Base-by-base conservation (phyloP, 2,113 vertebrate species). In the Murina feae region DNA sequence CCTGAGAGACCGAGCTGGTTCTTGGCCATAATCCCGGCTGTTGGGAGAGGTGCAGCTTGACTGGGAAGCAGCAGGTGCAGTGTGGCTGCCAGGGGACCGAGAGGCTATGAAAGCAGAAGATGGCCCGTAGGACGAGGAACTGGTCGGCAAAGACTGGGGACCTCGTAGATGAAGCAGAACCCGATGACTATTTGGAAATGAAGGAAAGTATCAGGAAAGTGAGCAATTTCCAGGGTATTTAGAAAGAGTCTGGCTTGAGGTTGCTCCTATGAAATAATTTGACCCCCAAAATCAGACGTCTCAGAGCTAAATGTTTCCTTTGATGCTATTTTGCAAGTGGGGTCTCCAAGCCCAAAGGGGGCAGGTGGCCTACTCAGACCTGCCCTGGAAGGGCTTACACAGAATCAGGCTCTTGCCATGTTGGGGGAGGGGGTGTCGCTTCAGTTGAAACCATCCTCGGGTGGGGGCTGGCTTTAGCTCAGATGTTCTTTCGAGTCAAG, bases 201-300 rank as follows among this genome's bases (percentile, higher is more conserved):
- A 78, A 80, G 16, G 89, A 80, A 91, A 87, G 93, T 58, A 44
- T 55, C 55, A 35, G 44, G 23, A 69, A 86, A 94, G 71, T 69
- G 23, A 93, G 95, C 80, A 81, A 87, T 90, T 89, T 87, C 65
- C 51, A 91, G 76, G 80, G 71, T 76, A 21, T 97, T 94, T 95
- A 71, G 80, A 93, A 94, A 95, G 16, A 75, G 20, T 71, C 51
- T 90, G 66, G 37, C 71, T 25, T 51, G 65, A 90, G 85, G 66
- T 93, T 78, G 23, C 47, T 11, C 72, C 92, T 91, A 0, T 90
- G 94, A 95, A 93, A 90, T 87, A 91, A 87, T 30, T 58, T 92
- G 72, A 81, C 65, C 47, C 35, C 71, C 39, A 78, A 78, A 90
- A 92, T 94, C 95, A 75, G 65, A 89, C 21, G 23, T 44, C 11